These are phyloP conservation scores for Apamea monoglypha DNA, from an alignment of 2,888 invertebrate species.

Conservation along the genomic window DNA sequence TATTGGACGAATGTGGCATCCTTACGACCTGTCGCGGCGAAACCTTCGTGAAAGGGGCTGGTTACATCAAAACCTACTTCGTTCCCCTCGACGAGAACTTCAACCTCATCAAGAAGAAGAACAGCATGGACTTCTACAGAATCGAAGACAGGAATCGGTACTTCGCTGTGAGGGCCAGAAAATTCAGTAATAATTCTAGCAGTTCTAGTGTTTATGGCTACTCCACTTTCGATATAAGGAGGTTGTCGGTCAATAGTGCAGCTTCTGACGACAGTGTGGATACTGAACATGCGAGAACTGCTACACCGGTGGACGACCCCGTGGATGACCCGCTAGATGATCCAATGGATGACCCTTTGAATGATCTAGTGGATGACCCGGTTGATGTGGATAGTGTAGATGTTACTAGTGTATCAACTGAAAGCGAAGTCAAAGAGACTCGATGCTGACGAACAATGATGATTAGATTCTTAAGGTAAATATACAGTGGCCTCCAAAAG, in stretches of 20 bases:
- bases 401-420: conserved; percentile 68
- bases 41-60: conserved; percentile 93
- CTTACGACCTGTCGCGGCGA: conserved; percentile 92
- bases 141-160: conserved; percentile 74
- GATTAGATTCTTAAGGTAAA: conserved; percentile 17
- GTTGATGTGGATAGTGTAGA: conserved; percentile 31
- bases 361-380: neutral
- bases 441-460: conserved; percentile 72
- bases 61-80: conserved; percentile 93
- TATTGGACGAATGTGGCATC: conserved; percentile 92
- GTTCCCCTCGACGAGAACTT: conserved; percentile 92
- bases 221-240: conserved; percentile 70
- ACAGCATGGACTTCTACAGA: conserved; percentile 77
- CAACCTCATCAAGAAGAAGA: conserved; percentile 85
- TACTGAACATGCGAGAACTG: conserved; percentile 55
- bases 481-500: neutral
- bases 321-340: neutral
- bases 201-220: conserved; percentile 56
- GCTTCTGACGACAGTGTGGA: conserved; percentile 58
- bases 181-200: conserved; percentile 67
- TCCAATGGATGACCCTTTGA: neutral
- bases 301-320: conserved; percentile 67
- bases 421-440: conserved; percentile 77
- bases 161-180: conserved; percentile 72
- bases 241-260: conserved; percentile 69